Conservation (phyloP, 2,888 invertebrate species). For the Gari tellinella region DNA sequence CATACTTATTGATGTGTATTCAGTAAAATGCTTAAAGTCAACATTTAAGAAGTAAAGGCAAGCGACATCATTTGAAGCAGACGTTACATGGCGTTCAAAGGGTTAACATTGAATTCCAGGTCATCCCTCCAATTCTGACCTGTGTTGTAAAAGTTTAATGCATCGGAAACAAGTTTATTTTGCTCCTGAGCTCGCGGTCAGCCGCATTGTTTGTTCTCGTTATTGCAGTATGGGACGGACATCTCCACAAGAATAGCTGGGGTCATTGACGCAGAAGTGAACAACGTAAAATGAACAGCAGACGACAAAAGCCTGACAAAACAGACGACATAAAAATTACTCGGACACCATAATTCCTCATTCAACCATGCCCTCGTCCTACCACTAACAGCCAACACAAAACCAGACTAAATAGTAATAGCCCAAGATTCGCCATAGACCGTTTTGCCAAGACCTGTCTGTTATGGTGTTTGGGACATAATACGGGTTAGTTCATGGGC, state of each 20-base stretch:
- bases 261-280: slow-evolving; percentile 32
- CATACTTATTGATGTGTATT: no score
- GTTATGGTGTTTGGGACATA: not conserved
- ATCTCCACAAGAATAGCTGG: slow-evolving; percentile 27
- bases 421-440: no score
- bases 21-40: no score
- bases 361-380: slow-evolving; percentile 8
- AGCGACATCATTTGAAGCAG: no score
- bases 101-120: no score
- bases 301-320: slow-evolving; percentile 45
- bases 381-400: not conserved
- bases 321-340: slow-evolving; percentile 46
- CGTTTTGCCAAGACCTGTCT: no score
- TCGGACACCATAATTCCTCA: slow-evolving; percentile 20
- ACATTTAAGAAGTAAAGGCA: no score
- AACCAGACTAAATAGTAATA: no score
- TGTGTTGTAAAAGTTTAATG: slow-evolving; percentile 12
- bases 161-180: slow-evolving; percentile 33
- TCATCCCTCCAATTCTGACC: no score
- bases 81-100: no score
- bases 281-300: slow-evolving; percentile 28
- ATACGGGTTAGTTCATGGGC: slow-evolving; percentile 43
- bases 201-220: slow-evolving; percentile 23
- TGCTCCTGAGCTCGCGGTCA: slow-evolving; percentile 31
- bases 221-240: slow-evolving; percentile 26